Percentiles rank a stretch among this genome's conserved stretches.
phyloP scores from a whole-genome alignment of 2,797 vertebrate genomes.

The Furcifer pardalis region DNA sequence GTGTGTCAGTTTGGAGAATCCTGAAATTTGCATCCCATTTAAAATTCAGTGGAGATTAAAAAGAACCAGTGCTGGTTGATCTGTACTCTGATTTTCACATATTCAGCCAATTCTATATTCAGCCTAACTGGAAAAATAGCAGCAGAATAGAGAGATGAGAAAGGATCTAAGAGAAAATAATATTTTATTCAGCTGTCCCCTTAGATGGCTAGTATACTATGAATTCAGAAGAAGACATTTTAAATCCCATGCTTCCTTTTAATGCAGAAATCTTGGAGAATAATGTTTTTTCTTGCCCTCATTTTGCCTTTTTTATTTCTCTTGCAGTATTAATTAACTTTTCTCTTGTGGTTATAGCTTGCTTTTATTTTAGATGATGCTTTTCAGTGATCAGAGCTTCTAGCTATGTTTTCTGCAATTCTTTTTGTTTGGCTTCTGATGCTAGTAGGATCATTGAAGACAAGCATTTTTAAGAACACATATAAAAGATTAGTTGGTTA shows the following conservation, averaged over 20 bases:
- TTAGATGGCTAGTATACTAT: constrained; percentile 34
- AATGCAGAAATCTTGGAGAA: constrained; percentile 48
- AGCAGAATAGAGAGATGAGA: constrained; percentile 19
- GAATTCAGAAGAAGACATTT: constrained; percentile 23
- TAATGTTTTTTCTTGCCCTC: constrained; percentile 46
- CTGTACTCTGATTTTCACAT: not conserved
- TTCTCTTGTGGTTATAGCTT: constrained; percentile 51
- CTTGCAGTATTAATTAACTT: constrained; percentile 69
- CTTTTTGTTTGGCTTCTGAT: constrained; percentile 72
- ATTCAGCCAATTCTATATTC: not conserved
- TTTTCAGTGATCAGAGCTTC: constrained; percentile 60
- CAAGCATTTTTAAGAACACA: constrained; percentile 35
- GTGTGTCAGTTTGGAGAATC: not conserved
- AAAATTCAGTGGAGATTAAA: not conserved
- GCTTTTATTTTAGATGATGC: constrained; percentile 52
- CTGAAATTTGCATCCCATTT: constrained; percentile 2
- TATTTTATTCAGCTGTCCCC: constrained; percentile 19
- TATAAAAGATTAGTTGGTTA: constrained; percentile 48
- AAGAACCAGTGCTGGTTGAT: not conserved
- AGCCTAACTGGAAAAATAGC: not conserved
- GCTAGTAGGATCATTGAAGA: constrained; percentile 51
- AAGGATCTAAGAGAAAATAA: constrained; percentile 35
- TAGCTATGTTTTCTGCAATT: constrained; percentile 49
- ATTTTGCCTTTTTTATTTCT: constrained; percentile 65
- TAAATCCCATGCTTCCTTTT: constrained; percentile 24